These are phyloP conservation scores for Tokudaia tokunoshimensis DNA, from an alignment of 2,797 vertebrate genomes.

Conservation along the genomic window DNA sequence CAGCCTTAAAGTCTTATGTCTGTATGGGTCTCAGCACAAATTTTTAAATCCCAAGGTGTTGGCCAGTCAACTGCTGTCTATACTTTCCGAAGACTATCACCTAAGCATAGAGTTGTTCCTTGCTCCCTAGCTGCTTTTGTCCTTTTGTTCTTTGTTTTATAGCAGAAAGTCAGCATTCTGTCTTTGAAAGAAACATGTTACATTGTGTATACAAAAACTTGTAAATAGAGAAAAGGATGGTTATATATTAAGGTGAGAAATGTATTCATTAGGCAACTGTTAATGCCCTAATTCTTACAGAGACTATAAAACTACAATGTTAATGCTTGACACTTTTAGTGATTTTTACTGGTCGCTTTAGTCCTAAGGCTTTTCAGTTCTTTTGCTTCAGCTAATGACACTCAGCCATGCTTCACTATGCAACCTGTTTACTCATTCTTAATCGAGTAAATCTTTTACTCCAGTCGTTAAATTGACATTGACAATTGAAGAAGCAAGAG, in stretches of 20 bases:
- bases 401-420: not conserved
- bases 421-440: not conserved
- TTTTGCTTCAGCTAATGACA: not conserved
- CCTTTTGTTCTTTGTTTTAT: not conserved
- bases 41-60: not conserved
- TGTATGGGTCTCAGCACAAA: not conserved
- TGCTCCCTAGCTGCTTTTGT: not conserved
- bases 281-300: not conserved
- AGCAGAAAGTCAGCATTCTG: not conserved
- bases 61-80: accelerated
- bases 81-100: not conserved
- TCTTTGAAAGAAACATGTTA: not conserved
- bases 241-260: not conserved
- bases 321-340: not conserved
- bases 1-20: not conserved
- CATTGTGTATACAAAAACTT: not conserved
- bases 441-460: not conserved
- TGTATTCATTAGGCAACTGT: not conserved
- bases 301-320: not conserved
- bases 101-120: not conserved
- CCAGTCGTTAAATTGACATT: not conserved
- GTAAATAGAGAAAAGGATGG: not conserved
- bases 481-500: not conserved
- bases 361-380: not conserved
- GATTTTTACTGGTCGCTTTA: not conserved